Evolutionary conservation across 2,113 vertebrate species (phyloP).

Genomic region (Gobiocypris rarus): DNA sequence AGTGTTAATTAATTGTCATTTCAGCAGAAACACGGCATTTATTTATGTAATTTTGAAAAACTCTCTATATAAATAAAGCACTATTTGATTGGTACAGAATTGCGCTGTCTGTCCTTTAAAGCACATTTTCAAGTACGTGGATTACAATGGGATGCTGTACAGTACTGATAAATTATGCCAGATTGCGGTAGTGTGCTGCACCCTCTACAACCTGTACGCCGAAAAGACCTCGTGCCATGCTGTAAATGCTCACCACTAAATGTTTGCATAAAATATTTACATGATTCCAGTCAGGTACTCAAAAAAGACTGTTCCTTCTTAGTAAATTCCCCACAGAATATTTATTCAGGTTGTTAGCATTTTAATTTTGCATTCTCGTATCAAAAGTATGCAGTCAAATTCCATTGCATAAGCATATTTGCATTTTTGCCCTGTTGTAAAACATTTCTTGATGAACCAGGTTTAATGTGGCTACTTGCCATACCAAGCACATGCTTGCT

Average conservation of each 20-base stretch:
- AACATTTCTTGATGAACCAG: neutral
- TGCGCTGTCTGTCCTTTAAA: no score
- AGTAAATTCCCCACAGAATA: neutral
- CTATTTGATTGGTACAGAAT: neutral
- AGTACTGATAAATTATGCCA: neutral
- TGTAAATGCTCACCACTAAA: neutral
- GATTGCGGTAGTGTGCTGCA: neutral
- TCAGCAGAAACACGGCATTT: neutral
- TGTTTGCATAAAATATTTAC: neutral
- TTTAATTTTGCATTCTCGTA: neutral
- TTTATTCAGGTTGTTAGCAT: neutral
- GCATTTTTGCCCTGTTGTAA: neutral
- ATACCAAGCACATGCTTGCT: neutral
- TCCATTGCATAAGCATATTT: neutral
- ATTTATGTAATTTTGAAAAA: neutral
- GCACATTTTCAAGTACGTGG: neutral
- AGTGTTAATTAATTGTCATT: neutral
- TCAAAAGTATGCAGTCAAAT: neutral
- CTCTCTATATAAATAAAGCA: neutral
- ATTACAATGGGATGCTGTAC: neutral
- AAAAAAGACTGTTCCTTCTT: constrained; percentile 6
- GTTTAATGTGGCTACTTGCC: neutral
- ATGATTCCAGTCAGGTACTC: neutral
- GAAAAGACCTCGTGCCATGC: neutral
- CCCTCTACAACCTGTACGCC: neutral